phyloP scores from a whole-genome alignment of 2,113 vertebrate genomes.

The Pyxicephalus adspersus region DNA sequence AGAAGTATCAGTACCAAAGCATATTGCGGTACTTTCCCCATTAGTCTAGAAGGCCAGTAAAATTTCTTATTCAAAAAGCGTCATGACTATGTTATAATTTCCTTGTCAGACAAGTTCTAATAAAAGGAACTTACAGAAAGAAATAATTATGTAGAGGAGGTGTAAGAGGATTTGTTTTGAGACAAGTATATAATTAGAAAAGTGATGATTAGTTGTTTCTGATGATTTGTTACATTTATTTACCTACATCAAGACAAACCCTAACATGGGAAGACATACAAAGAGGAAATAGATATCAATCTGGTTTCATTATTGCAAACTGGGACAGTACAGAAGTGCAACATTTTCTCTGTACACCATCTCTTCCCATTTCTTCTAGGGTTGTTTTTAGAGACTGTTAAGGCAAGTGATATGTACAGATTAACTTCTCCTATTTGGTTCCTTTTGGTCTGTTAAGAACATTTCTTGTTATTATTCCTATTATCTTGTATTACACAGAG shows the following conservation, averaged over 20 bases:
- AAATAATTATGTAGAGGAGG: background rate
- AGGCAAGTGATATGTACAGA: no score
- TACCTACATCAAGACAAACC: background rate
- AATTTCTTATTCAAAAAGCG: background rate
- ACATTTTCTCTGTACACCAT: no score
- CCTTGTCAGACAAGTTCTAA: background rate
- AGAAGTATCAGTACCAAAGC: no score
- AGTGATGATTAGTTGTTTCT: background rate
- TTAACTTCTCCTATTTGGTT: no score
- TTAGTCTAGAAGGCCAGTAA: no score
- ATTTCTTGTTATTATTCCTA: no score
- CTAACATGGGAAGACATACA: background rate
- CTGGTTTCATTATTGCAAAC: background rate
- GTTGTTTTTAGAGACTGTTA: no score
- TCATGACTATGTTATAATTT: conserved; percentile 6
- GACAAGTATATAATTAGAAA: background rate
- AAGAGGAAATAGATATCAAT: background rate
- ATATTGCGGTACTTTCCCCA: no score
- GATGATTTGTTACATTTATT: background rate
- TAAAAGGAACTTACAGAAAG: background rate
- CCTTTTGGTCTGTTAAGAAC: no score
- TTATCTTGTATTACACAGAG: no score
- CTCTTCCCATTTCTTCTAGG: no score
- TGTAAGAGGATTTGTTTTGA: conserved; percentile 12
- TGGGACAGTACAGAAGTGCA: no score